A percentile compares a stretch with the other conserved stretches of the same genome.
Evolutionary conservation across 2,797 vertebrate genomes (phyloP).

Genomic region (Calcarius lapponicus): DNA sequence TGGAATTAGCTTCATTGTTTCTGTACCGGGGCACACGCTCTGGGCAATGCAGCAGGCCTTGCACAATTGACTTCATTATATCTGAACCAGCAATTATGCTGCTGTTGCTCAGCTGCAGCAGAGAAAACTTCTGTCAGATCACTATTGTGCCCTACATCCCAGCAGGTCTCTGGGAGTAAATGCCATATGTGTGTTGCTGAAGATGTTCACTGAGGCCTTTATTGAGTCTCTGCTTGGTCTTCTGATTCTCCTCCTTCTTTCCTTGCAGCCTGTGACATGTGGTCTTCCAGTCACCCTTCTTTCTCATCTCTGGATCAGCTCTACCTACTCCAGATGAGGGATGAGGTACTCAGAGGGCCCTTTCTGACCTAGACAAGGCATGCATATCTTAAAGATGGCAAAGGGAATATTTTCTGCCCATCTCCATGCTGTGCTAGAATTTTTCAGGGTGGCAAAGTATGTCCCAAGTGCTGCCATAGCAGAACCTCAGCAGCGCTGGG

Average conservation of each 20-base stretch:
- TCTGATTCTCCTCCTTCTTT: background rate
- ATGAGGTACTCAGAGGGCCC: background rate
- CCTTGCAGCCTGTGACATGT: background rate
- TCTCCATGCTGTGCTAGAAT: background rate
- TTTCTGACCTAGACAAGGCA: background rate
- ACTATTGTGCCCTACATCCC: background rate
- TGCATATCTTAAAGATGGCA: background rate
- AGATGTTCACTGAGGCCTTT: background rate
- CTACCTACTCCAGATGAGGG: background rate
- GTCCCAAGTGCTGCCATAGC: background rate
- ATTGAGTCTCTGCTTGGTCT: background rate
- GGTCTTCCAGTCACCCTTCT: background rate
- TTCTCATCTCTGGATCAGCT: background rate
- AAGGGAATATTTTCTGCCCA: background rate
- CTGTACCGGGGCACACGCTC: background rate
- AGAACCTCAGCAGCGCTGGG: background rate
- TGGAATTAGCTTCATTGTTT: slow-evolving; percentile 63
- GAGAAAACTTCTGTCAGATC: background rate
- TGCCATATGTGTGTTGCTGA: background rate
- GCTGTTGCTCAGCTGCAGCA: background rate
- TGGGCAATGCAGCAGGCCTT: background rate
- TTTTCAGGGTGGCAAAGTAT: background rate
- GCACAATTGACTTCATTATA: slow-evolving; percentile 45
- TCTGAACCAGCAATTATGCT: slow-evolving; percentile 51
- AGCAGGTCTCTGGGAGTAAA: background rate